Base-by-base conservation (phyloP, 1,140 invertebrate genomes). In the Drosophila bifasciata region DNA sequence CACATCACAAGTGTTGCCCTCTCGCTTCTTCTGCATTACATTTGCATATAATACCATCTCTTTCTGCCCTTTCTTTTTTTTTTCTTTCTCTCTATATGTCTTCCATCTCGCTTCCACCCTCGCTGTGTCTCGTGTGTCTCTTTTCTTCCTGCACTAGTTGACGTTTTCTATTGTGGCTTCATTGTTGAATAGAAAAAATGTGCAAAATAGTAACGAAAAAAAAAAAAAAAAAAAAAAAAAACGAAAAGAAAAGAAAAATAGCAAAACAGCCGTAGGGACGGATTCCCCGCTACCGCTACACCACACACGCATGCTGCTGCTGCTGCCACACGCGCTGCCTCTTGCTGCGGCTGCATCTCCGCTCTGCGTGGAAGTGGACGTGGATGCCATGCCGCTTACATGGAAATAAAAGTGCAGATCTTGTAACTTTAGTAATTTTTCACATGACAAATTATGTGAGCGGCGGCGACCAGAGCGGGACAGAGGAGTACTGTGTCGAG, bases 391-490 rank as follows among this genome's bases (percentile, higher is more conserved):
- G 76, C 67, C 79, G 74, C 74, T 83, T 72, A 83, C 78, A 81
- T 88, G 78, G 83, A 86, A 88, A 86, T 86, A 86, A 86, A 86
- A 88, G 81, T 86, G 83, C 81, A 86, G 81, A 86, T 88, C 83
- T 86, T 86, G 83, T 86, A 89, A 89, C 86, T 90, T 90, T 84
- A 90, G 88, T 90, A 90, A 90, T 90, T 90, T 90, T 88, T 90
- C 88, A 90, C 88, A 90, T 90, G 88, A 90, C 88, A 90, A 90
- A 90, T 90, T 90, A 90, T 90, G 76, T 88, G 83, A 88, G 83
- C 85, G 81, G 83, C 85, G 81, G 64, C 66, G 66, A 58, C 32
- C 71, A 66, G 72, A 66, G 59, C 66, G 68, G 76, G 41, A 67
- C 32, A 19, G 28, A 1, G 15, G 44, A 23, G 16, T 15, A 32